A percentile compares a stretch with the other conserved stretches of the same genome.
Conservation (phyloP, 1,140 invertebrate genomes). For the Marisa cornuarietis region DNA sequence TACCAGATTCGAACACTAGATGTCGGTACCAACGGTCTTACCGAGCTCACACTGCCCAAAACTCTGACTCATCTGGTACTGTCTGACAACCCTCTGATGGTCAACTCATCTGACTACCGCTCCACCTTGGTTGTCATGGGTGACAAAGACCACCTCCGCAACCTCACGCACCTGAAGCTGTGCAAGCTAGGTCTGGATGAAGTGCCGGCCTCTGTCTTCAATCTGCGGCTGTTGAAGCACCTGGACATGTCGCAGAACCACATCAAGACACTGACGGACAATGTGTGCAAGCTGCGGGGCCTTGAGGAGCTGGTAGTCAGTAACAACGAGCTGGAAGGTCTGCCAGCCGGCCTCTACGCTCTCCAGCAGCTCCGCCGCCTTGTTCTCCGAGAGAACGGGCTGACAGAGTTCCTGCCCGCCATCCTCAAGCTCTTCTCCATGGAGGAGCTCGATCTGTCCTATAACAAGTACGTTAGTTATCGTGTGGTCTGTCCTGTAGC, state of each 20-base stretch:
- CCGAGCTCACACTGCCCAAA: constrained; percentile 56
- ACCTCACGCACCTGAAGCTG: constrained; percentile 52
- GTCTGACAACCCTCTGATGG: constrained; percentile 56
- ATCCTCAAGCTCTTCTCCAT: constrained; percentile 47
- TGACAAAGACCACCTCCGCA: constrained; percentile 55
- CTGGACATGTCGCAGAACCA: constrained; percentile 57
- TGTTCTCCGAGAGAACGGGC: constrained; percentile 46
- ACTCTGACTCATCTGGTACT: constrained; percentile 51
- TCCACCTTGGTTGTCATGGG: constrained; percentile 57
- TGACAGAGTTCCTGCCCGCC: constrained; percentile 43
- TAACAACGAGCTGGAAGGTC: constrained; percentile 47
- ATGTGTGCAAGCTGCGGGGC: constrained; percentile 50
- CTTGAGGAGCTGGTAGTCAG: constrained; percentile 47
- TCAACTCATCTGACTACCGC: constrained; percentile 48
- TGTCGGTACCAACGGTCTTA: constrained; percentile 54
- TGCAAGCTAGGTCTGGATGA: constrained; percentile 55
- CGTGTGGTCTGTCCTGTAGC: background rate
- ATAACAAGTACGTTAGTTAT: constrained; percentile 35
- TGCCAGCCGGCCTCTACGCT: constrained; percentile 47
- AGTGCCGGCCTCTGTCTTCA: constrained; percentile 56
- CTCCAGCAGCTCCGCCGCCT: constrained; percentile 47
- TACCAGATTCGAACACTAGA: constrained; percentile 52
- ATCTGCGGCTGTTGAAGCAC: constrained; percentile 50
- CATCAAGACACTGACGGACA: constrained; percentile 47
- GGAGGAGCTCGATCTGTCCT: constrained; percentile 52